Conservation (phyloP, 2,113 vertebrate species). For the Thalassarche chlororhynchos region DNA sequence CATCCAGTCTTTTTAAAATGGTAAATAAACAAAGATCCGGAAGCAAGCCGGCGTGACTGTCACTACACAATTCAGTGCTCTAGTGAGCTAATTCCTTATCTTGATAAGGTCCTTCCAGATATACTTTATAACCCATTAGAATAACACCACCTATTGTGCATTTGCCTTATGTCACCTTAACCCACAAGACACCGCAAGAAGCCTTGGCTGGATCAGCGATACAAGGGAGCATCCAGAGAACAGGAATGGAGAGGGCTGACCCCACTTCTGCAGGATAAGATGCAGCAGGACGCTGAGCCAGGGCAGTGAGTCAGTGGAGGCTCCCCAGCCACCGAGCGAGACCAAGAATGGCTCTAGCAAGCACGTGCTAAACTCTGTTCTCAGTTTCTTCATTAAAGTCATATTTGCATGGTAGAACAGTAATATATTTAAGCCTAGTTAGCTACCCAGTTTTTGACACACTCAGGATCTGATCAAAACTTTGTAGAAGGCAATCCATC, state of each 20-base stretch:
- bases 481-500: background rate
- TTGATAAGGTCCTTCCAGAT: background rate
- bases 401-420: background rate
- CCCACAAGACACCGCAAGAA: background rate
- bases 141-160: background rate
- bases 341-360: background rate
- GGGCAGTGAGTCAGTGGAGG: background rate
- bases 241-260: background rate
- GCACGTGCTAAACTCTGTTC: background rate
- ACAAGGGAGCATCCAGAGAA: background rate
- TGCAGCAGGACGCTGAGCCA: background rate
- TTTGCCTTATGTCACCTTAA: background rate
- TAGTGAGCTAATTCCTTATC: background rate
- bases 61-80: background rate
- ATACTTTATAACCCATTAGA: background rate
- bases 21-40: background rate
- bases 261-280: background rate
- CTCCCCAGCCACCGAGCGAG: rapidly evolving
- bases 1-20: background rate
- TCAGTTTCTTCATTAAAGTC: background rate
- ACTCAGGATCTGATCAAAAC: background rate
- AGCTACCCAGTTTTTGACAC: background rate
- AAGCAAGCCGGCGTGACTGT: background rate
- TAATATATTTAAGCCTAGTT: background rate
- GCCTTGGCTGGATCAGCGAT: background rate